Conservation (phyloP, 1,140 invertebrate species). For the Cepaea nemoralis region DNA sequence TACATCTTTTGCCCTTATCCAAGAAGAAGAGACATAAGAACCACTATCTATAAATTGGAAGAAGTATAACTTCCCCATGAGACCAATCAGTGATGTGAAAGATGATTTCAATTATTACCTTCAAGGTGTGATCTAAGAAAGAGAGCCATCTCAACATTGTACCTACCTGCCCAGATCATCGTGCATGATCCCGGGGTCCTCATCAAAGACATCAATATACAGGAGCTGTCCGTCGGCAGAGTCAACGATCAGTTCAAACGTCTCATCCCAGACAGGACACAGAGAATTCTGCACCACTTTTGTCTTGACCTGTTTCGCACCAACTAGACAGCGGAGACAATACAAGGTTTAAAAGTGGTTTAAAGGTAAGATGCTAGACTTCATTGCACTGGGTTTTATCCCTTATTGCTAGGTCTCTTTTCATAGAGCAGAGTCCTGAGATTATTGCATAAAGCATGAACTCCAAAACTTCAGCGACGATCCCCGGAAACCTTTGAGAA, state of each 20-base stretch:
- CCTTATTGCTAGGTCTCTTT: too few species aligned
- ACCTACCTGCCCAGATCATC: slow-evolving; percentile 68
- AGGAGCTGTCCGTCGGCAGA: slow-evolving; percentile 81
- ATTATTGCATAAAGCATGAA: too few species aligned
- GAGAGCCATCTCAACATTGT: background rate
- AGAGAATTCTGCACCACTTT: slow-evolving; percentile 90
- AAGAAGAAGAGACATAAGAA: too few species aligned
- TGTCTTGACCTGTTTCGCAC: slow-evolving; percentile 89
- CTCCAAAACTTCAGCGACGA: too few species aligned
- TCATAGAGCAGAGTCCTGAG: too few species aligned
- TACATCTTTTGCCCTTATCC: too few species aligned
- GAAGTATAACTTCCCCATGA: background rate
- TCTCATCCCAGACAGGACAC: slow-evolving; percentile 86
- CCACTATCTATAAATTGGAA: background rate
- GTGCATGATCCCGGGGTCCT: slow-evolving; percentile 85
- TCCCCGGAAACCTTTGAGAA: too few species aligned
- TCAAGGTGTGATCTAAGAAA: too few species aligned
- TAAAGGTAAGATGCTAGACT: too few species aligned
- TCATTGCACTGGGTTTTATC: too few species aligned
- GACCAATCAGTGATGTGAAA: background rate
- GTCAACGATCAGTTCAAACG: slow-evolving; percentile 72
- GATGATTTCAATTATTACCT: too few species aligned
- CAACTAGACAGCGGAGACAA: slow-evolving; percentile 76
- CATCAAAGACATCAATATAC: slow-evolving; percentile 84
- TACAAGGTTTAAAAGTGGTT: too few species aligned